These are phyloP conservation scores for Chorisops tibialis DNA, from an alignment of 2,888 invertebrate genomes.

Conservation along the genomic window DNA sequence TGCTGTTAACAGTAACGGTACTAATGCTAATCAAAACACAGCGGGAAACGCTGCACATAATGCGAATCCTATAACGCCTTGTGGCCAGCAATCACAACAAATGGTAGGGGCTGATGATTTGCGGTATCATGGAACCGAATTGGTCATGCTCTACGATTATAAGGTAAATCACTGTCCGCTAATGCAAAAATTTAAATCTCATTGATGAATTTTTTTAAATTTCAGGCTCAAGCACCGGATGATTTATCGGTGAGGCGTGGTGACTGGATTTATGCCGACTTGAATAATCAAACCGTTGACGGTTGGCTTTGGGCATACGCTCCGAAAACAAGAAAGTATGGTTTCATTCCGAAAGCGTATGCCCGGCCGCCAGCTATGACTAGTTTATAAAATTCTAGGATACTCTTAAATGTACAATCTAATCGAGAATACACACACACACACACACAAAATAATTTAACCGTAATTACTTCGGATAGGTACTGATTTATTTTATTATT, in stretches of 20 bases:
- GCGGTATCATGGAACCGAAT: constrained; percentile 81
- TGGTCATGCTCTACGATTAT: constrained; percentile 93
- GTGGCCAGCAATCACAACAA: constrained; percentile 39
- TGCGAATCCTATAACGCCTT: constrained; percentile 35
- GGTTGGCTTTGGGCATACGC: constrained; percentile 96
- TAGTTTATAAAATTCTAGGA: constrained; percentile 48
- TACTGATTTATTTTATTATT: constrained; percentile 19
- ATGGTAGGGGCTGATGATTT: constrained; percentile 59
- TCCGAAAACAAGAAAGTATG: constrained; percentile 86
- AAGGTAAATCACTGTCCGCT: constrained; percentile 65
- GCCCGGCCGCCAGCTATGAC: constrained; percentile 91
- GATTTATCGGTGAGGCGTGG: constrained; percentile 86
- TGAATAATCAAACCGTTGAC: constrained; percentile 89
- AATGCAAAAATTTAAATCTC: no score
- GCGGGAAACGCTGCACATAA: constrained; percentile 5
- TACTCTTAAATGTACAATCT: neutral
- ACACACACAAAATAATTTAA: neutral
- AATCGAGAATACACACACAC: neutral
- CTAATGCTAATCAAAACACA: constrained; percentile 27
- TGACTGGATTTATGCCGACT: constrained; percentile 94
- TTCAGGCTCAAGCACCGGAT: constrained; percentile 84
- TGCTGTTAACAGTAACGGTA: constrained; percentile 32
- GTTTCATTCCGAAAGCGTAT: constrained; percentile 93
- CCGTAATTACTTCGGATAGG: constrained; percentile 8
- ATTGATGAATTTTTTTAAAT: neutral